Conservation (phyloP, 2,888 invertebrate species). For the Oconnorella tubifera region DNA sequence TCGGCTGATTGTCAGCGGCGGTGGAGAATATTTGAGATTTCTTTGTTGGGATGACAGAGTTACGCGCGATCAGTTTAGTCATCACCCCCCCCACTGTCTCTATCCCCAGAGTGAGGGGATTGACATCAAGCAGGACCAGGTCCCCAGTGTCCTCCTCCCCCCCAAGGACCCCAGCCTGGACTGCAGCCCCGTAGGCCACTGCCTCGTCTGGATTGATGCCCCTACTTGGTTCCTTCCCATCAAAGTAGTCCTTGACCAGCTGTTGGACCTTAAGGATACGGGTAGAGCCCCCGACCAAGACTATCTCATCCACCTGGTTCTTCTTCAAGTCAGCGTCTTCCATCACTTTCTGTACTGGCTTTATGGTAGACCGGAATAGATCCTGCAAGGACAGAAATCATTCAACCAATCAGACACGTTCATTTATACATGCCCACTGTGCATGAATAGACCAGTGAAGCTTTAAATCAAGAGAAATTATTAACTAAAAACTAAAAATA, state of each 20-base stretch:
- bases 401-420: neutral
- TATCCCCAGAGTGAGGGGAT: constrained; percentile 97
- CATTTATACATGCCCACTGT: neutral
- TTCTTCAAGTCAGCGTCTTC: constrained; percentile 99
- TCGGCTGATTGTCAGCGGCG: constrained; percentile 97
- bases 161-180: constrained; percentile 95
- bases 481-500: no score
- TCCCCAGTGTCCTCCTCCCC: constrained; percentile 95
- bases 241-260: constrained; percentile 71
- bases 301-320: constrained; percentile 96
- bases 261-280: constrained; percentile 93
- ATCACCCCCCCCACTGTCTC: constrained; percentile 99
- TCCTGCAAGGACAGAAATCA: constrained; percentile 54
- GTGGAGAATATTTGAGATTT: constrained; percentile 99
- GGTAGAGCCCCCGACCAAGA: constrained; percentile 98
- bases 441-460: no score
- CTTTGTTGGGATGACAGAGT: constrained; percentile 98
- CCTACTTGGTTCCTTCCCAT: constrained; percentile 91
- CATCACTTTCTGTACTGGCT: constrained; percentile 90
- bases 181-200: constrained; percentile 96
- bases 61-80: constrained; percentile 95
- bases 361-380: constrained; percentile 77
- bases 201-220: constrained; percentile 99
- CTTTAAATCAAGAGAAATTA: neutral
- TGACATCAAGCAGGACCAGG: constrained; percentile 92